Evolutionary conservation across 2,888 invertebrate species (phyloP), one percentile per base, ranked within the genome.

Genomic region (Fissipunctia ypsillon): DNA sequence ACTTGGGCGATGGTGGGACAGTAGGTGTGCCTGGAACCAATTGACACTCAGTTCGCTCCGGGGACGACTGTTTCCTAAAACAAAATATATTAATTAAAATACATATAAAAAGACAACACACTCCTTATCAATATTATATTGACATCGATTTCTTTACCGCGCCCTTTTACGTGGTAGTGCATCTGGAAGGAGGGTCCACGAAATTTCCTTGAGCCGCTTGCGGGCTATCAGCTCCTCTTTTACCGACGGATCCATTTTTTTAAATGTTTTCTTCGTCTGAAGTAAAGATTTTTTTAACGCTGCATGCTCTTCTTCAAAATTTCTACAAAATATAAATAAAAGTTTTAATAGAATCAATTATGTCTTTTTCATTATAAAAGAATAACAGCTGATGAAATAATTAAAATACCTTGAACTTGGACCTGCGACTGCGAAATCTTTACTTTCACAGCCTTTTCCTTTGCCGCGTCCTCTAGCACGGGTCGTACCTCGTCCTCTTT

Each of bases 381-480:
- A 50, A 50, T 50, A 50, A 50, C 50, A 50, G n/a, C 61, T 61
- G 61, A 43, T 43, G 41, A 61, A 61, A 61, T 45, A 61, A 66
- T 54, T 54, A 54, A 66, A 54, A 66, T 66, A 66, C 66, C 66
- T 66, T 66, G 54, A 66, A 66, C 66, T 66, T 66, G 66, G 66
- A 54, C 66, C 66, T 41, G 66, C 66, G 56, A 66, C 66, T 54
- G 66, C 54, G 4, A 25, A 52, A 28, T 54, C 52, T 66, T 66
- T 56, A 54, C 41, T 66, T 54, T 41, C 66, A 52, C 41, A 56
- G 25, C 41, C 54, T 66, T 56, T 66, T 66, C 56, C 66, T 25
- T 43, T 66, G 41, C 66, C 66, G 38, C 41, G 54, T 66, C 66
- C 56, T 38, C 66, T 56, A 54, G 38, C 56, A 54, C 41, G 54